Evolutionary conservation across 2,797 vertebrate genomes (phyloP).

Genomic region (Micrastur ruficollis): DNA sequence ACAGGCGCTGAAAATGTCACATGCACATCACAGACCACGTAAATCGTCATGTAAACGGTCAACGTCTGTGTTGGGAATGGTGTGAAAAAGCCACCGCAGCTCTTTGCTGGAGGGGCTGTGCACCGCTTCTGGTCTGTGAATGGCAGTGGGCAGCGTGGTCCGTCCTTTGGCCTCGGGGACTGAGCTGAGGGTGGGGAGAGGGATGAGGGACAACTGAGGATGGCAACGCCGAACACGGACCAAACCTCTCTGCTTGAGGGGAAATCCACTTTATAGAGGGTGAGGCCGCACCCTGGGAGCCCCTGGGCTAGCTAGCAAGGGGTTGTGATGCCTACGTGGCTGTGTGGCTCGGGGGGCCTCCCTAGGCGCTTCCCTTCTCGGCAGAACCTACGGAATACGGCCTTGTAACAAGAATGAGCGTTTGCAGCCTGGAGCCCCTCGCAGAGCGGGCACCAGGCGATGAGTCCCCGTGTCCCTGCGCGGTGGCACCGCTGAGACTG

Average conservation of each 20-base stretch:
- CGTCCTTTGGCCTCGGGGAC: accelerated
- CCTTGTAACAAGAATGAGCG: not conserved
- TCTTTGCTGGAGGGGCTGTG: not conserved
- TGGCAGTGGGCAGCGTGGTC: accelerated
- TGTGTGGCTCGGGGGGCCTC: not conserved
- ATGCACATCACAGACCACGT: not conserved
- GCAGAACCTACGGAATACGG: not conserved
- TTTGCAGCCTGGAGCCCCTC: not conserved
- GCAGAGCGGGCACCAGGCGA: accelerated
- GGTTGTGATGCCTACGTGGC: too few species aligned
- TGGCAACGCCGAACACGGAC: not conserved
- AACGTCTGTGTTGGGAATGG: not conserved
- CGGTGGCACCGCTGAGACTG: not conserved
- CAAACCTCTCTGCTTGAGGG: not conserved
- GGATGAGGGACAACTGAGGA: not conserved
- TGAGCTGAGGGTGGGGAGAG: accelerated
- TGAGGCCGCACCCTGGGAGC: not conserved
- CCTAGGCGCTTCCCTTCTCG: too few species aligned
- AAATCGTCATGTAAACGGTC: not conserved
- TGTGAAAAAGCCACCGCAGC: not conserved
- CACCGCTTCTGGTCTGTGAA: accelerated
- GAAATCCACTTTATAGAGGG: not conserved
- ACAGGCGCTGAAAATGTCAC: not conserved
- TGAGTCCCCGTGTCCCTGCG: accelerated
- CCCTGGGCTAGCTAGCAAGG: not conserved